Base-by-base conservation (phyloP, 1,140 invertebrate genomes). In the Drosophila arizonae region DNA sequence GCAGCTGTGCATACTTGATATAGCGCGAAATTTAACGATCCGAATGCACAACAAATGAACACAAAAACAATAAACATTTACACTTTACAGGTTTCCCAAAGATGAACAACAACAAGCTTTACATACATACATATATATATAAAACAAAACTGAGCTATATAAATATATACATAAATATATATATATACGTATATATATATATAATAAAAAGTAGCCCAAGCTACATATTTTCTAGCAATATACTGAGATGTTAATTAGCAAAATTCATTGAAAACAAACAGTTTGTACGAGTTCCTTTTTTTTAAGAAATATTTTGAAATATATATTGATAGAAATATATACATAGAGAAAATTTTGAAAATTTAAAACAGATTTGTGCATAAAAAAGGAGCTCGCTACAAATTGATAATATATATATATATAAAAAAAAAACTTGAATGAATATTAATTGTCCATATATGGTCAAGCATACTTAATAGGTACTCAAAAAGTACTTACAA, bases 21-120 rank as follows among this genome's bases (percentile, higher is more conserved):
- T 51, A 58, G 52, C 57, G 43, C 39, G 43, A 66, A 50, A 62
- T 61, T 61, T 28, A 33, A 50, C 57, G 65, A 43, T 46, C 48
- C 52, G 50, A 62, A 65, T 61, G 70, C 48, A 67, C 48, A 63
- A 63, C 48, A 76, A 63, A 67, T 45, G 48, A 70, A 67, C 70
- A 80, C 67, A 39, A 10, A 77, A 90, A 87, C 72, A 86, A 75
- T 78, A 75, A 85, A 79, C 76, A 74, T 73, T 73, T 79, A 77
- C 71, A 87, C 84, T 88, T 78, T 79, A 87, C 79, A 87, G 82
- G 82, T 87, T 87, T 87, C 82, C 79, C 84, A 51, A 54, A 67
- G 46, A 48, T 46, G 60, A 33, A 55, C 33, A 74, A 72, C 43
- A 15, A 78, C 60, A 79, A 89, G 81, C 86, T 88, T 90, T 84